phyloP scores from a whole-genome alignment of 2,888 invertebrate genomes.

The Aleiodes leptofemur region DNA sequence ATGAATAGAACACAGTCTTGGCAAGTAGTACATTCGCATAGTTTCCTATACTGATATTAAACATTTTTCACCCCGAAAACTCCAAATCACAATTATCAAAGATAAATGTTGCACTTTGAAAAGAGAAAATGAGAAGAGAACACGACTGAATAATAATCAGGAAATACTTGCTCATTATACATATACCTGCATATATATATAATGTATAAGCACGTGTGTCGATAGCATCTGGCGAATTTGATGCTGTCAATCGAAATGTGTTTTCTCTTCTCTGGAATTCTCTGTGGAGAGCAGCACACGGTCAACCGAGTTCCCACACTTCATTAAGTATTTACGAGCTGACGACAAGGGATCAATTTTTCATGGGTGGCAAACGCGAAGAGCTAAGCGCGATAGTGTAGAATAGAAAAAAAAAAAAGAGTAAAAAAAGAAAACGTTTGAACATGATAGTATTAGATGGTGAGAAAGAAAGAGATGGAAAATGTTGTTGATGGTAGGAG shows the following conservation, averaged over 20 bases:
- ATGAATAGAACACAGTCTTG: too few relatives aligned
- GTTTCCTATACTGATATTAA: too few relatives aligned
- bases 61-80: too few relatives aligned
- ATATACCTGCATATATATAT: too few relatives aligned
- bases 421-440: not conserved
- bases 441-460: slow-evolving; percentile 17
- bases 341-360: slow-evolving; percentile 66
- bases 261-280: slow-evolving; percentile 16
- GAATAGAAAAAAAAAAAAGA: slow-evolving; percentile 17
- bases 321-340: slow-evolving; percentile 68
- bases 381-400: slow-evolving; percentile 27
- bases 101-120: too few relatives aligned
- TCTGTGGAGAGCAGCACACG: slow-evolving; percentile 19
- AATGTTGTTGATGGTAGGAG: slow-evolving; percentile 25
- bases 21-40: too few relatives aligned
- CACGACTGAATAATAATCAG: too few relatives aligned
- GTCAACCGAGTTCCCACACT: slow-evolving; percentile 57
- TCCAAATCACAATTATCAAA: too few relatives aligned
- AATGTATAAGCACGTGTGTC: slow-evolving; percentile 8
- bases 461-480: slow-evolving; percentile 4
- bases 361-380: slow-evolving; percentile 50
- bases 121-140: too few relatives aligned
- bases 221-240: slow-evolving; percentile 29
- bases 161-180: too few relatives aligned
- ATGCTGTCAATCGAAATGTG: slow-evolving; percentile 27